These are phyloP conservation scores for Diachasma alloeum DNA, from an alignment of 1,140 invertebrate genomes.

Conservation along the genomic window DNA sequence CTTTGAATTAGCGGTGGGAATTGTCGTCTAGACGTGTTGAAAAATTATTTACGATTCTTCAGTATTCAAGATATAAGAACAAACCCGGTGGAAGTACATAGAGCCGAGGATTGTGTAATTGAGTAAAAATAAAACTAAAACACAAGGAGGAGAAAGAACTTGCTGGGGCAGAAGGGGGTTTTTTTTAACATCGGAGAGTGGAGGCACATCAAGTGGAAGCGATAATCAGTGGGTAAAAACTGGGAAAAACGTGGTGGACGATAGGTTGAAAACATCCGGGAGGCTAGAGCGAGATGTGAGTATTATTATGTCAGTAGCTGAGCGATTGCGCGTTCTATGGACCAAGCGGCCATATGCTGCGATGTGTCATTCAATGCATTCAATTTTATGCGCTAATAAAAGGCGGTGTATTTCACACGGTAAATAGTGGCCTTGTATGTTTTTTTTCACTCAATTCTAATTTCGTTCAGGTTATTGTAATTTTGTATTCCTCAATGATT, in stretches of 20 bases:
- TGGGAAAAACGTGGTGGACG: background rate
- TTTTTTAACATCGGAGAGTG: background rate
- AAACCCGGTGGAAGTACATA: background rate
- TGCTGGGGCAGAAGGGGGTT: background rate
- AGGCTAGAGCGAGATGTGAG: constrained; percentile 17
- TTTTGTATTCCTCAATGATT: no score
- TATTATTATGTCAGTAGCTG: constrained; percentile 14
- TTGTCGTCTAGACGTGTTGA: background rate
- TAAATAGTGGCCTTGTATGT: background rate
- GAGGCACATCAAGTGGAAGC: background rate
- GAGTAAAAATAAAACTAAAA: background rate
- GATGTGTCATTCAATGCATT: background rate
- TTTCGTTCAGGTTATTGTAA: background rate
- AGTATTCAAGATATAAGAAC: background rate
- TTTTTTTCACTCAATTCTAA: background rate
- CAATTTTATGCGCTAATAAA: background rate
- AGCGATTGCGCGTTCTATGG: background rate
- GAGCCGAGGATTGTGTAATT: background rate
- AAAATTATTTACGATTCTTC: background rate
- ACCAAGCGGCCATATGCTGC: background rate
- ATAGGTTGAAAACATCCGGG: constrained; percentile 6
- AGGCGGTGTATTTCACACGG: background rate
- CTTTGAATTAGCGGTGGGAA: background rate
- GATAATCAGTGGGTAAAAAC: background rate
- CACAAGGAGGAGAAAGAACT: background rate